phyloP scores from a whole-genome alignment of 2,797 vertebrate genomes.

The Fringilla coelebs region DNA sequence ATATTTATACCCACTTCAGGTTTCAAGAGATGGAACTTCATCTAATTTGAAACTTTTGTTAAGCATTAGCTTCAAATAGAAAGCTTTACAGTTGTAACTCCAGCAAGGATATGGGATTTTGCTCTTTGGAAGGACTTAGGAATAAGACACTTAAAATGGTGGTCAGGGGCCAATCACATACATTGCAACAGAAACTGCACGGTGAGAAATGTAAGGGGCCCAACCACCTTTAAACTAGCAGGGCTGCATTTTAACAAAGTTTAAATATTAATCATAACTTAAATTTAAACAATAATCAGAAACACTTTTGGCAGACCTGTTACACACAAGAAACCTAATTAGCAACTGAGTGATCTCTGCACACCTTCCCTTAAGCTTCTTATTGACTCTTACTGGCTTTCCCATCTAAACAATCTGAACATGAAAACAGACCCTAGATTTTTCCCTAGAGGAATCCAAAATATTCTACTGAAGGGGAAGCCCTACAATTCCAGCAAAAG shows the following conservation, averaged over 20 bases:
- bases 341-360: not conserved
- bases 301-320: not conserved
- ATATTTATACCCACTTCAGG: not conserved
- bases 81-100: not conserved
- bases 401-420: not conserved
- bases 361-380: not conserved
- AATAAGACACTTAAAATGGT: not conserved
- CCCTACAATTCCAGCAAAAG: not conserved
- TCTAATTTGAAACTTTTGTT: not conserved
- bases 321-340: not conserved
- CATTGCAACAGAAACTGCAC: too few species aligned
- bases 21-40: not conserved
- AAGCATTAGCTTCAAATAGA: not conserved
- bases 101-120: not conserved
- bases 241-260: not conserved
- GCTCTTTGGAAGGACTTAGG: not conserved
- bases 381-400: not conserved
- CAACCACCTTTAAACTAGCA: not conserved
- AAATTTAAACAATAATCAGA: not conserved
- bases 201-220: not conserved
- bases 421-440: not conserved
- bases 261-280: slow-evolving; percentile 18
- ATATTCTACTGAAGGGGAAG: not conserved
- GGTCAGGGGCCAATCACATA: rapidly evolving
- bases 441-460: not conserved